These are phyloP conservation scores for Isichthys henryi DNA, from an alignment of 2,113 vertebrate species.

Conservation along the genomic window DNA sequence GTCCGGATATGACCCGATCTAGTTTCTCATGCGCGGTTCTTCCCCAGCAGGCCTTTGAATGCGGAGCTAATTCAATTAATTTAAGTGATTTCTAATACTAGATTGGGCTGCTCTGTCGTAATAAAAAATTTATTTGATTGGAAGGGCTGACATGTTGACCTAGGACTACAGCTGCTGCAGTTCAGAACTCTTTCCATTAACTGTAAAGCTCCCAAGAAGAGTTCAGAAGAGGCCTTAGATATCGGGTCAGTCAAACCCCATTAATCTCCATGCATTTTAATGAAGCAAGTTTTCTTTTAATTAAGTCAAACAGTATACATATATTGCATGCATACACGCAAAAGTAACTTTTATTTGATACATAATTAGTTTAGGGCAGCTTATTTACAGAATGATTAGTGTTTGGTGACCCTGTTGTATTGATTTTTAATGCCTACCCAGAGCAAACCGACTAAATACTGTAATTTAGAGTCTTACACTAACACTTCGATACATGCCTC, in stretches of 20 bases:
- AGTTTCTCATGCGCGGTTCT: neutral
- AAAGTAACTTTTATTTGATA: neutral
- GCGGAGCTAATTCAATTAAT: neutral
- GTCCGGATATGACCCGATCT: conserved; percentile 7
- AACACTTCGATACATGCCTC: neutral
- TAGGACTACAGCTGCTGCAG: neutral
- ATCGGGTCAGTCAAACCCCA: neutral
- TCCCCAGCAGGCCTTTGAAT: neutral
- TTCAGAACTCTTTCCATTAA: neutral
- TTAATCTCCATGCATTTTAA: neutral
- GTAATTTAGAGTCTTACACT: neutral
- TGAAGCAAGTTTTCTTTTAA: neutral
- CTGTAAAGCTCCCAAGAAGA: neutral
- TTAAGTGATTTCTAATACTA: conserved; percentile 4
- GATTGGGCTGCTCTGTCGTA: neutral
- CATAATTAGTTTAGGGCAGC: neutral
- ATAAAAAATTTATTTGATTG: neutral
- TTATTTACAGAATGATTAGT: neutral
- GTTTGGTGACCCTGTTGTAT: neutral
- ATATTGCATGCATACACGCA: neutral
- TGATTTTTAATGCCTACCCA: neutral
- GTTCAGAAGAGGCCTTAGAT: neutral
- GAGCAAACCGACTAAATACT: neutral
- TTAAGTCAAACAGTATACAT: neutral
- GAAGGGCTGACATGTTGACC: neutral